Percentiles rank a stretch among this genome's conserved stretches.
Conservation (phyloP, 2,888 invertebrate species). For the Nemurella pictetii region DNA sequence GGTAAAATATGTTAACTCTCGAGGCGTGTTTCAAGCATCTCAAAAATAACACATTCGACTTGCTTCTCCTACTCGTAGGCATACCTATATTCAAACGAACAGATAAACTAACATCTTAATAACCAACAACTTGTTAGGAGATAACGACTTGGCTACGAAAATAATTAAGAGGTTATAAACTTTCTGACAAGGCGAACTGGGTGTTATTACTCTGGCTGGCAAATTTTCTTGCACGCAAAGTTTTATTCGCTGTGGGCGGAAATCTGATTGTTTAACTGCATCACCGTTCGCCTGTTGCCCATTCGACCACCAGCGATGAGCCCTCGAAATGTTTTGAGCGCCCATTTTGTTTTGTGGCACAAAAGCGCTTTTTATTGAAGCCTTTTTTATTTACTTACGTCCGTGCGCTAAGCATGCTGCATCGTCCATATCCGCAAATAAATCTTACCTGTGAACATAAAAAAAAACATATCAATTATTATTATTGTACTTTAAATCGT, state of each 20-base stretch:
- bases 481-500: not conserved
- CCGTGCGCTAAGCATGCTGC: not conserved
- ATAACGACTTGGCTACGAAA: not conserved
- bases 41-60: not conserved
- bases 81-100: not conserved
- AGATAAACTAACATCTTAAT: not conserved
- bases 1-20: not conserved
- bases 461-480: not conserved
- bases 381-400: not conserved
- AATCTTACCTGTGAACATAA: not conserved
- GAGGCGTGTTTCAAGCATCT: not conserved
- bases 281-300: not conserved
- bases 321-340: not conserved
- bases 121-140: not conserved
- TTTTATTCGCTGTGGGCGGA: not conserved
- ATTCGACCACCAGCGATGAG: not conserved
- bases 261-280: not conserved
- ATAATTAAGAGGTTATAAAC: not conserved
- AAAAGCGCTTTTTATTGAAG: not conserved
- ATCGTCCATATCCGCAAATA: no score
- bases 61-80: not conserved
- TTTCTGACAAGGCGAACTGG: not conserved
- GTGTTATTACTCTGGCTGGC: not conserved
- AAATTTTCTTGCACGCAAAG: not conserved
- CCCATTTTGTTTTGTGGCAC: not conserved